Conservation (phyloP, 2,888 invertebrate species). For the Conomelus anceps region DNA sequence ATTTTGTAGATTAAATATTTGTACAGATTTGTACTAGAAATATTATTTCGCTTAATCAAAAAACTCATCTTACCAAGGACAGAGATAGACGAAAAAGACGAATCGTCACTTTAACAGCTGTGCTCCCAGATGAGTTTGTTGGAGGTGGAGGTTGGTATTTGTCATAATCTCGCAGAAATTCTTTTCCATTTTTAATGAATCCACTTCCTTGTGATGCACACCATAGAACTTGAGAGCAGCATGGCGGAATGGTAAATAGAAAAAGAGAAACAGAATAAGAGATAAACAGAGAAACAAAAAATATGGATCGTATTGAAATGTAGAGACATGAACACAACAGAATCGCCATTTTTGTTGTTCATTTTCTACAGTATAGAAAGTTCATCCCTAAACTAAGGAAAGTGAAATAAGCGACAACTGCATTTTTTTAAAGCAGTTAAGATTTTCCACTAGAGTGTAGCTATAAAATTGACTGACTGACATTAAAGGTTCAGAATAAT, state of each 20-base stretch:
- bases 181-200: not conserved
- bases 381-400: no score
- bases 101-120: not conserved
- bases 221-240: not conserved
- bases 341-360: not conserved
- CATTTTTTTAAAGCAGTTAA: no score
- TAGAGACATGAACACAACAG: not conserved
- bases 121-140: not conserved
- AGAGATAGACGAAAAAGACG: not conserved
- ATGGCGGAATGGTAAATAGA: no score
- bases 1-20: no score
- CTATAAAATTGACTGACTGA: no score
- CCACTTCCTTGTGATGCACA: not conserved
- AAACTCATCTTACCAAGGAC: not conserved
- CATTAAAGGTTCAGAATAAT: no score
- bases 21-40: no score
- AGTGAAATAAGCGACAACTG: no score
- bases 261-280: not conserved
- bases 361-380: not conserved
- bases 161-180: not conserved
- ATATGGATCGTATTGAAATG: not conserved
- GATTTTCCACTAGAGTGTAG: no score
- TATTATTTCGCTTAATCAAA: not conserved
- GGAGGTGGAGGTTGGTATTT: not conserved
- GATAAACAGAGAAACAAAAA: not conserved